These are phyloP conservation scores for Eptesicus fuscus DNA, from an alignment of 2,113 vertebrate genomes.

Conservation along the genomic window DNA sequence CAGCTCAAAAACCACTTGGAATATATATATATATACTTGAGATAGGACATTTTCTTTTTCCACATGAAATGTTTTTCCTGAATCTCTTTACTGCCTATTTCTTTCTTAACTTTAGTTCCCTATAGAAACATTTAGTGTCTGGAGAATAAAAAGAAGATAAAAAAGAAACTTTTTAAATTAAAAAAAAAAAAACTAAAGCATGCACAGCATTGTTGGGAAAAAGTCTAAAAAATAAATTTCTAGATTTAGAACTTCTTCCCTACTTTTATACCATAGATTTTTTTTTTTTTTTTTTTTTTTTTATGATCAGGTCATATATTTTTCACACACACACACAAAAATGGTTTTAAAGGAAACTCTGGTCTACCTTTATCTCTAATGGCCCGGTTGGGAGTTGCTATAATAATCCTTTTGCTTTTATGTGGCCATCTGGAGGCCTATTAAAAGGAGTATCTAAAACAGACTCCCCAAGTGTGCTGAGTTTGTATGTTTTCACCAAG, in stretches of 20 bases:
- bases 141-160: constrained; percentile 54
- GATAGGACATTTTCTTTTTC: constrained; percentile 58
- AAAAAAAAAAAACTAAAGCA: constrained; percentile 25
- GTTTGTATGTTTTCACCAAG: constrained; percentile 81
- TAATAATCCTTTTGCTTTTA: constrained; percentile 86
- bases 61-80: constrained; percentile 66
- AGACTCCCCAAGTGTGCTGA: constrained; percentile 83
- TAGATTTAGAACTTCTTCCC: constrained; percentile 71
- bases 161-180: constrained; percentile 13
- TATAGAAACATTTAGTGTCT: constrained; percentile 63
- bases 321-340: background rate
- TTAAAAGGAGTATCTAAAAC: constrained; percentile 85
- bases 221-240: constrained; percentile 71
- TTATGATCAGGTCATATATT: constrained; percentile 79
- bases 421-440: constrained; percentile 87
- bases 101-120: constrained; percentile 61
- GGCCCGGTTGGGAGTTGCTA: constrained; percentile 83
- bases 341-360: constrained; percentile 78
- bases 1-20: constrained; percentile 56
- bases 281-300: constrained; percentile 37
- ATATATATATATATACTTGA: background rate
- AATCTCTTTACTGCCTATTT: constrained; percentile 61
- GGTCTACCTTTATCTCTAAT: constrained; percentile 84
- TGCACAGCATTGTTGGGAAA: background rate
- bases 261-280: constrained; percentile 69